Base-by-base conservation (phyloP, 2,888 invertebrate species). In the Priocnemis perturbator region DNA sequence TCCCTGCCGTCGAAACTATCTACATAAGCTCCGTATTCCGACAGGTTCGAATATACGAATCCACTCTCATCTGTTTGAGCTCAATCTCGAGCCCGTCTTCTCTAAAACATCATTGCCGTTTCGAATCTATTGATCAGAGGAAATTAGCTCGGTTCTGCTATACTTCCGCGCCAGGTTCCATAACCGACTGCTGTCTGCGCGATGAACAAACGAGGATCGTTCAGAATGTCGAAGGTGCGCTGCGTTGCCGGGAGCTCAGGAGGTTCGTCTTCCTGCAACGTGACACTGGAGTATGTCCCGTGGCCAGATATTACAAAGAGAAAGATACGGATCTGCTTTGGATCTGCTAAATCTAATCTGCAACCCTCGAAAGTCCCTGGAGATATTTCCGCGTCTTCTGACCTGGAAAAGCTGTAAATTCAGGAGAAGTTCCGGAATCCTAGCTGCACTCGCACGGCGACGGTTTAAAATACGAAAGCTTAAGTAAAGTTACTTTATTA, bases 311-410 rank as follows among this genome's bases (percentile, higher is more conserved):
- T 37, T 37, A 37, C 37, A 11, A 37, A 37, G 37, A 37, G 7
- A 37, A 11, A 37, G 37, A 37, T 37, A 37, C 7, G 37, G 37
- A 37, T 37, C 37, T 37, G 37, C 37, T 37, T 37, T 37, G 67
- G 68, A 73, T 70, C 65, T 71, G 64, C 69, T 77, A 70, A 75
- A 77, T 74, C 74, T 77, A 77, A 73, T 74, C 67, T 63, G 14
- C 52, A 75, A 67, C 37, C 64, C 74, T 64, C 57, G 48, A 56
- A 64, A 71, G 67, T 37, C 68, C 47, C 61, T 50, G 56, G 69
- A 60, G 64, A 65, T 60, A 56, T 74, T 60, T 78, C 55, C 67
- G 59, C 61, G 48, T 64, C 62, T 61, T 60, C 68, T 69, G 68
- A 72, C 64, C 70, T 70, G 67, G 60, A 74, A 78, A 71, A 19